Base-by-base conservation (phyloP, 2,888 invertebrate species). In the Thera britannica region DNA sequence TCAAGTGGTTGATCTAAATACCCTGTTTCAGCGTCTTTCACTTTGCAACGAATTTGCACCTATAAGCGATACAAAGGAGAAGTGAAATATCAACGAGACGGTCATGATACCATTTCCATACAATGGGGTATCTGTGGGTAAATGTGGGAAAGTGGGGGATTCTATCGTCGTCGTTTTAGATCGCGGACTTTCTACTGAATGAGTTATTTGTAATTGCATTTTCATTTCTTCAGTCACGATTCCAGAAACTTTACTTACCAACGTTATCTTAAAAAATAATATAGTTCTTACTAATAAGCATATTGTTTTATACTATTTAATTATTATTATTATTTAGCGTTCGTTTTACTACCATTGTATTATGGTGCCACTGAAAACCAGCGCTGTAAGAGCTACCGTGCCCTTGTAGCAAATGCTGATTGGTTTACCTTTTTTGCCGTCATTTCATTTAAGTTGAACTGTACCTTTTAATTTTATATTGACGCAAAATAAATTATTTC, bases 81-180 rank as follows among this genome's bases (percentile, higher is more conserved):
- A 72, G 71, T 72, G 72, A 75, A 74, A 72, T 74, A 72, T 70
- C 75, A 73, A 72, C 62, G 70, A 60, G 68, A 72, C 68, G 67
- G 67, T 55, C 73, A 68, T 67, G 71, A 69, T 73, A 68, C 66
- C 71, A 81, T 84, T 82, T 77, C 78, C 82, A 81, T 80, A 84
- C 82, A 84, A 83, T 83, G 63, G 79, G 71, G 75, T 72, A 75
- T 78, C 78, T 76, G 56, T 73, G 72, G 72, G 68, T 68, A 76
- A 78, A 80, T 79, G 78, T 79, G 81, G 72, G 81, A 81, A 80
- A 74, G 72, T 70, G 63, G 67, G 44, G 58, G 68, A 65, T 69
- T 65, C 59, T 63, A 71, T 68, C 58, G 52, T 12, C 65, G 51
- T 58, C 62, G 66, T 64, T 67, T 67, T 49, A 64, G 69, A 73